These are phyloP conservation scores for Phyllotis vaccarum DNA, from an alignment of 2,797 vertebrate genomes.

Conservation along the genomic window DNA sequence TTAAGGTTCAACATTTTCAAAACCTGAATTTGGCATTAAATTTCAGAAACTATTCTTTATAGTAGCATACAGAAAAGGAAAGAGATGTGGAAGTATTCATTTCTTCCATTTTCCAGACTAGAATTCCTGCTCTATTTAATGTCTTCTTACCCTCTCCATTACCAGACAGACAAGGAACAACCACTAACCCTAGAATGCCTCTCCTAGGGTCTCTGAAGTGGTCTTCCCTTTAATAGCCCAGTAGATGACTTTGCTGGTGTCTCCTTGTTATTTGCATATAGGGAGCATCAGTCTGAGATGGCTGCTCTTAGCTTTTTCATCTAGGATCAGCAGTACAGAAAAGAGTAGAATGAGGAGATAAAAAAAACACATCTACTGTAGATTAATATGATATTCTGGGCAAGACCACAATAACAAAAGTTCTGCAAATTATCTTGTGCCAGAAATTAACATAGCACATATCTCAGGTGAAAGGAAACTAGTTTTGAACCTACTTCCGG, in stretches of 20 bases:
- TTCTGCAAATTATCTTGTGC: not conserved
- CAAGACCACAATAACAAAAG: slow-evolving; percentile 11
- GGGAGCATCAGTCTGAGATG: not conserved
- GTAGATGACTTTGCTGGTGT: not conserved
- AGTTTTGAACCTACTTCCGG: not conserved
- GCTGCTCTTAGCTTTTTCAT: not conserved
- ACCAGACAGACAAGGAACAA: not conserved
- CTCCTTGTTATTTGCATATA: not conserved
- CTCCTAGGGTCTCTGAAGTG: not conserved
- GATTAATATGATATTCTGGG: not conserved
- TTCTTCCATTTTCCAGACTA: not conserved
- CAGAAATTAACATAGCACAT: not conserved
- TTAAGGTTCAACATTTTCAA: slow-evolving; percentile 25
- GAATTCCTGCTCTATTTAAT: not conserved
- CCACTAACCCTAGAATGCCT: not conserved
- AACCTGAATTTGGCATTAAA: slow-evolving; percentile 2
- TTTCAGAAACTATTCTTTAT: not conserved
- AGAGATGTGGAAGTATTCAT: not conserved
- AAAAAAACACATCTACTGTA: not conserved
- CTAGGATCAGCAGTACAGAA: not conserved
- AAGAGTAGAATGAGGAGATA: not conserved
- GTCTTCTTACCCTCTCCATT: not conserved
- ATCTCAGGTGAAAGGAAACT: not conserved
- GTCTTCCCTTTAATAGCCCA: not conserved
- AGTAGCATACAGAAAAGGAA: not conserved